phyloP scores from a whole-genome alignment of 2,888 invertebrate species.

The Diarsia rubi region DNA sequence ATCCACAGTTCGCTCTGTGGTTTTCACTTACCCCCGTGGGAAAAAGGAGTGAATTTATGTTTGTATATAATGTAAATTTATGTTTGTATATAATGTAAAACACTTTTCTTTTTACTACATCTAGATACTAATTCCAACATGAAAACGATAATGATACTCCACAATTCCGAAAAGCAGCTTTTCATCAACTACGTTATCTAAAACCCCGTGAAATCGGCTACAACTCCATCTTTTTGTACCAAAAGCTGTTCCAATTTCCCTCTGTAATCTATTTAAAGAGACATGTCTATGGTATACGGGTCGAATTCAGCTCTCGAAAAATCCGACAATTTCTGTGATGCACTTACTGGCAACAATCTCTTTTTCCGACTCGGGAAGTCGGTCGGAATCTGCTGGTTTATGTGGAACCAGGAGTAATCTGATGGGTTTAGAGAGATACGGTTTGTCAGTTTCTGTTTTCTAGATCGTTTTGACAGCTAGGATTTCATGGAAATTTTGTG shows the following conservation, averaged over 20 bases:
- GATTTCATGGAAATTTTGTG: neutral
- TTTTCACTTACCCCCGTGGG: no score
- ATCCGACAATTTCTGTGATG: conserved; percentile 23
- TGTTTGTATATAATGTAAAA: no score
- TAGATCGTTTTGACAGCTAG: neutral
- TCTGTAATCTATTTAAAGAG: conserved; percentile 25
- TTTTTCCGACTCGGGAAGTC: conserved; percentile 3
- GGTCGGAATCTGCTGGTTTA: neutral
- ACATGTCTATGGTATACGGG: conserved; percentile 36
- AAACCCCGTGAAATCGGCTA: neutral
- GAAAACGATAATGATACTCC: neutral
- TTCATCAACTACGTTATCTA: neutral
- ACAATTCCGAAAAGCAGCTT: neutral
- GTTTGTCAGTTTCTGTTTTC: neutral
- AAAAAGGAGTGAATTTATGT: no score
- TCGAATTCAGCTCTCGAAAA: conserved; percentile 9
- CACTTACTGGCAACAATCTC: conserved; percentile 15
- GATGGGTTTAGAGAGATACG: neutral
- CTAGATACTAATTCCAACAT: neutral
- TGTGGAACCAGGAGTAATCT: neutral
- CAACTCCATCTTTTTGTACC: conserved; percentile 29
- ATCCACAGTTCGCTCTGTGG: no score
- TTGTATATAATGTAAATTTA: no score
- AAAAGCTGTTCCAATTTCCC: neutral
- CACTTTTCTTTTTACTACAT: neutral